phyloP scores from a whole-genome alignment of 2,888 invertebrate species.

The Colostygia pectinataria region DNA sequence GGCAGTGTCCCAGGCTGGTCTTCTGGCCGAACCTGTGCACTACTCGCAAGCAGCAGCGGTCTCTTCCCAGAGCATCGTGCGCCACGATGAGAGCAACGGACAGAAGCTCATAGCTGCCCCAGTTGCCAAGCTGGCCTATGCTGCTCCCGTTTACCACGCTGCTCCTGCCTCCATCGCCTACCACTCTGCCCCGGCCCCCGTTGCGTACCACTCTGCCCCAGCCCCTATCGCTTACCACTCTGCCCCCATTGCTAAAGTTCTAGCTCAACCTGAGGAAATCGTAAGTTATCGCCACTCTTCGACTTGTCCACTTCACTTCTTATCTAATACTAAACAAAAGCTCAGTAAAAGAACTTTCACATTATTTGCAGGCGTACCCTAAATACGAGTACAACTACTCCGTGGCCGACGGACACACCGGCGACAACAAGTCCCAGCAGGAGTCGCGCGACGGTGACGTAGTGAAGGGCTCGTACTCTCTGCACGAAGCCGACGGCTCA shows the following conservation, averaged over 20 bases:
- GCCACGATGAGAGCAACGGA: constrained; percentile 59
- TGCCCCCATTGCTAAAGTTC: constrained; percentile 40
- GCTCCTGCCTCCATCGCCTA: constrained; percentile 40
- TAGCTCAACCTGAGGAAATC: constrained; percentile 35
- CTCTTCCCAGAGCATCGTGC: constrained; percentile 64
- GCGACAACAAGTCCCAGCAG: constrained; percentile 81
- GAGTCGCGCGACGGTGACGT: constrained; percentile 80
- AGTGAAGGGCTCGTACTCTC: constrained; percentile 80
- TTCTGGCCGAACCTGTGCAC: constrained; percentile 59
- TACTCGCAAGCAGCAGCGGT: constrained; percentile 57
- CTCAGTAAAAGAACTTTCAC: too few relatives aligned
- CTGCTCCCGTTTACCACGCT: constrained; percentile 40
- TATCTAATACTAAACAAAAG: too few relatives aligned
- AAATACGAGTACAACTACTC: constrained; percentile 80
- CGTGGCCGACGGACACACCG: constrained; percentile 81
- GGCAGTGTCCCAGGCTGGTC: constrained; percentile 49
- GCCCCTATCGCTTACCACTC: constrained; percentile 33
- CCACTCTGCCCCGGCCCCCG: constrained; percentile 37
- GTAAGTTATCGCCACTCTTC: constrained; percentile 17
- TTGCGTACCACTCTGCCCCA: constrained; percentile 42
- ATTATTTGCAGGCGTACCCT: constrained; percentile 58
- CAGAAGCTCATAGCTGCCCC: constrained; percentile 36
- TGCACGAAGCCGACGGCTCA: constrained; percentile 82
- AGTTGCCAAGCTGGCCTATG: constrained; percentile 38
- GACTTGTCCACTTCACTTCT: too few relatives aligned